Evolutionary conservation across 2,888 invertebrate species (phyloP), one percentile per base, ranked within the genome.

Genomic region (Chymomyza procnemis): DNA sequence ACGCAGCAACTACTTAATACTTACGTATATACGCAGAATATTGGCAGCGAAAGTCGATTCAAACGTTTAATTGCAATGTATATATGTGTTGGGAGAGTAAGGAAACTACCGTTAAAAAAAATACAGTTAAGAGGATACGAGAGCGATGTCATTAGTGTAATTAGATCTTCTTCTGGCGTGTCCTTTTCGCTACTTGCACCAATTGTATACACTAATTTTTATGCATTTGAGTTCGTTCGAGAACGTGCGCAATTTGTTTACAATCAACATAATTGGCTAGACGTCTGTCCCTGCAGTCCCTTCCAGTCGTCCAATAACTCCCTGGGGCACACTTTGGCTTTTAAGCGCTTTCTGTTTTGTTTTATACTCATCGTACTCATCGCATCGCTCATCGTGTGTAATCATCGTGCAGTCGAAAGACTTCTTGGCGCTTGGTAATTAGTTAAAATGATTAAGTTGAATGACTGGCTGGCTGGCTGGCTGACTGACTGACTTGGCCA

Each of bases 241-340:
- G 34, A 82, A 90, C 88, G 86, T 88, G 85, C 80, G 90, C 90
- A 89, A 89, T 90, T 89, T 90, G 89, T 89, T 89, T 88, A 88
- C 89, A 87, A 89, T 89, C 90, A 89, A 78, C 87, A 85, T 90
- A 89, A 90, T 90, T 90, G 84, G 85, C 79, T 73, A 69, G 58
- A 18, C 14, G 54, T 54, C 21, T 30, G 47, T 64, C 61, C 26
- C 26, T 26, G 3, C 26, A 58, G 52, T 74, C 65, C 69, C 64
- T 54, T n/a, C 14, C 8, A 48, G 19, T 19, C 22, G 50, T 22
- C 2, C 16, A 62, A 5, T 14, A 54, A 67, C 62, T 87, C 83
- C 82, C 85, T 66, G 67, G 85, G 84, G 85, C 69, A 72, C 86
- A 85, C 74, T 85, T 87, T 54, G 61, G 30, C 74, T 74, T 79